These are phyloP conservation scores for Uropetala carovei DNA, from an alignment of 2,888 invertebrate species.

Conservation along the genomic window DNA sequence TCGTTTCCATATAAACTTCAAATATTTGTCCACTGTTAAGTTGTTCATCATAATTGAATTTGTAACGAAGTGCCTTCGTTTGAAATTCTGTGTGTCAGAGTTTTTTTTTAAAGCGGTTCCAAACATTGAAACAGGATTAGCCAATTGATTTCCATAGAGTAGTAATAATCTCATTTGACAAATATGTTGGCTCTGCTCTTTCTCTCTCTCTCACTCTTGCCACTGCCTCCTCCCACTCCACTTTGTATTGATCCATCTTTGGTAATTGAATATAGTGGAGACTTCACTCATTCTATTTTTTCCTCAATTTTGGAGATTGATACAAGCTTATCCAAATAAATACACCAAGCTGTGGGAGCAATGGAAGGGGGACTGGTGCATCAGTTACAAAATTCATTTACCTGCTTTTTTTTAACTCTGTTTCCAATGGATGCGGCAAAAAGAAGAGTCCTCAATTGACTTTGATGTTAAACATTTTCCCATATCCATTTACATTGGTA, in stretches of 20 bases:
- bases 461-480: slow-evolving; percentile 56
- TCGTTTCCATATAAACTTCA: slow-evolving; percentile 43
- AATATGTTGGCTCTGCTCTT: slow-evolving; percentile 38
- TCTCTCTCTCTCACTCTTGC: neutral
- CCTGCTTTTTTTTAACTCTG: slow-evolving; percentile 43
- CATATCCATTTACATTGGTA: slow-evolving; percentile 49
- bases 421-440: slow-evolving; percentile 23
- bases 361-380: slow-evolving; percentile 10
- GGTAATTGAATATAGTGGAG: slow-evolving; percentile 63
- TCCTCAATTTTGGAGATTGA: slow-evolving; percentile 62
- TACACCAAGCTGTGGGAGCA: slow-evolving; percentile 43
- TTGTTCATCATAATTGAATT: slow-evolving; percentile 62
- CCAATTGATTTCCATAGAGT: slow-evolving; percentile 58
- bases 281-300: slow-evolving; percentile 47
- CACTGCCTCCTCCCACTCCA: neutral
- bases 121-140: slow-evolving; percentile 59
- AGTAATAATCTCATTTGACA: slow-evolving; percentile 64
- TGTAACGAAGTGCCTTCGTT: slow-evolving; percentile 60
- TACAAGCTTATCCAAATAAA: slow-evolving; percentile 63
- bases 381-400: slow-evolving; percentile 54
- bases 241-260: slow-evolving; percentile 60
- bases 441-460: slow-evolving; percentile 42
- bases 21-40: slow-evolving; percentile 60
- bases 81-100: slow-evolving; percentile 57
- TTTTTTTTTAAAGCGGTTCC: slow-evolving; percentile 48